Evolutionary conservation across 1,140 invertebrate species (phyloP), one percentile per base, ranked within the genome.

Genomic region (Cotesia glomerata): DNA sequence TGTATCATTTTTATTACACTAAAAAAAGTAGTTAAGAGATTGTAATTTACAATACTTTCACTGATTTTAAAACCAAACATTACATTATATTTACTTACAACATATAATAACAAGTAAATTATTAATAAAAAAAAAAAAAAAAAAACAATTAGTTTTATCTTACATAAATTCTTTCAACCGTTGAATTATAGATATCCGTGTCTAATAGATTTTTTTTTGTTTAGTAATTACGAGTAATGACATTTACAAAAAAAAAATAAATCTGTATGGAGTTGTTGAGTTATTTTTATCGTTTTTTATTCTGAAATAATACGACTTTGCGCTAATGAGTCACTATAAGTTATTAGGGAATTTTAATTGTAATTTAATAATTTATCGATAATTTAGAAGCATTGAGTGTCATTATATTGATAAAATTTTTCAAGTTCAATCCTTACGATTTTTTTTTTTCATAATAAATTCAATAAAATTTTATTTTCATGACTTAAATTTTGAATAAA

Each of bases 1-100:
- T 18, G 18, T 18, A 18, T 18, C 2, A 18, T 62, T n/a, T 32
- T 62, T 3, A 5, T 9, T 7, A 58, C 4, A 8, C n/a, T 56
- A 0, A 16, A 18, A 61, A 26, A 61, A 32, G 1, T 7, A n/a
- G 56, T n/a, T 58, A 16, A 26, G 4, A 26, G 18, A 32, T 11
- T 32, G 39, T 45, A 45, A 45, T 45, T 45, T 45, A 45, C 39
- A 45, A 4, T 39, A 14, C 63, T 65, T 65, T 65, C 63, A 65
- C 63, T 65, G 63, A 49, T 65, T 65, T 65, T 65, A 11, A 36
- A 67, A 16, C 49, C 26, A 26, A 56, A 67, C 49, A 26, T 26
- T 26, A 26, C 26, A 26, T 26, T 26, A 26, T 26, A 26, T 26
- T 26, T 26, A 2, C 26, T 26, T 26, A 26, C 26, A 26, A 26